phyloP scores from a whole-genome alignment of 2,113 vertebrate genomes.

The Lycaon pictus region DNA sequence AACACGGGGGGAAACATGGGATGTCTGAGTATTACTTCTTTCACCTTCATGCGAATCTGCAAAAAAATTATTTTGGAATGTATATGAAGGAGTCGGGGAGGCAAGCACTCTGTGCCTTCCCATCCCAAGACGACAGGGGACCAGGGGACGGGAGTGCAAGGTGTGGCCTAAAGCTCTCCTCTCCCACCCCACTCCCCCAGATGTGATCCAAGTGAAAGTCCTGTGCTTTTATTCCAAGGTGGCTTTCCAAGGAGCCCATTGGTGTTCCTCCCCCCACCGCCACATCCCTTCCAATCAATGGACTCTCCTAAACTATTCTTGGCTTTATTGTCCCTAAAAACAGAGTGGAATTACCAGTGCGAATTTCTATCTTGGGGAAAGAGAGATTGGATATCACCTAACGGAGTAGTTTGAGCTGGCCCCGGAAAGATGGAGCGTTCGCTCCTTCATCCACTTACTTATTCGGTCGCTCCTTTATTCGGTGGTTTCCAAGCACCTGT shows the following conservation, averaged over 20 bases:
- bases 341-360: neutral
- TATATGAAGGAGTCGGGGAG: neutral
- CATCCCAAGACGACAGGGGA: neutral
- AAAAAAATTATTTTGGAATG: neutral
- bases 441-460: neutral
- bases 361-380: neutral
- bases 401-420: neutral
- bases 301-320: neutral
- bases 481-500: neutral
- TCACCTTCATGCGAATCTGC: neutral
- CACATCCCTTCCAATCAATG: neutral
- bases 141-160: neutral
- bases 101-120: neutral
- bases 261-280: no score
- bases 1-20: neutral
- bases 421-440: neutral
- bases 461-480: neutral
- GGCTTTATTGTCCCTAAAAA: neutral
- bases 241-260: neutral
- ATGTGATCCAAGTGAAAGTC: neutral
- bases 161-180: neutral
- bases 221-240: neutral
- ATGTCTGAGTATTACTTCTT: neutral
- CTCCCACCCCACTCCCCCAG: neutral
- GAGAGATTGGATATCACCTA: neutral